Evolutionary conservation across 2,797 vertebrate species (phyloP).

Genomic region (Oreochromis mossambicus): DNA sequence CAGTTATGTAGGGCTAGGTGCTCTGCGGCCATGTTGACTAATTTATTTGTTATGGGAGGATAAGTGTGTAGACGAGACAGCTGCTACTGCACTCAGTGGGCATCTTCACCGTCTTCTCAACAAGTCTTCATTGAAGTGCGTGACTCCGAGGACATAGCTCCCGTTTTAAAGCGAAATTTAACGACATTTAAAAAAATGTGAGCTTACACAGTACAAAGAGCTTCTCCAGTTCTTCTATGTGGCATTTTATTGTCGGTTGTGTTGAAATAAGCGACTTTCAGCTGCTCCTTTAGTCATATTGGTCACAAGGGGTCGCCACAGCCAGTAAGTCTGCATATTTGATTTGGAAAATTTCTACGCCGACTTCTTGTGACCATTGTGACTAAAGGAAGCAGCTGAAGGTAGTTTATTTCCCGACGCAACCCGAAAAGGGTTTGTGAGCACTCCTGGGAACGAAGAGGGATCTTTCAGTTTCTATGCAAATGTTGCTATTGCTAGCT

Average conservation of each 20-base stretch:
- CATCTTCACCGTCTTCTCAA: conserved; percentile 38
- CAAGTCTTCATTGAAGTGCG: conserved; percentile 28
- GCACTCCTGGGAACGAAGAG: not conserved
- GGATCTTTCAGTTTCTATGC: not conserved
- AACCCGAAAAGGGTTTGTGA: not conserved
- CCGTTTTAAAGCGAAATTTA: not conserved
- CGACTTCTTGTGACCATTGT: not conserved
- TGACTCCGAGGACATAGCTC: not conserved
- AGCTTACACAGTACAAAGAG: not conserved
- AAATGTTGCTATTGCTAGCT: not conserved
- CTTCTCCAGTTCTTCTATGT: no score
- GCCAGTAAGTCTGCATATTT: not conserved
- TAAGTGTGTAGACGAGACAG: not conserved
- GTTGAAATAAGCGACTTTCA: not conserved
- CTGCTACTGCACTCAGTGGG: conserved; percentile 6
- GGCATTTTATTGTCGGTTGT: not conserved
- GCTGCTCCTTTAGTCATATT: not conserved
- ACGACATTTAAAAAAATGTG: not conserved
- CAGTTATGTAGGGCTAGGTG: conserved; percentile 10
- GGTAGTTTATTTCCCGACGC: not conserved
- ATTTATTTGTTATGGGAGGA: conserved; percentile 10
- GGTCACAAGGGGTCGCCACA: not conserved
- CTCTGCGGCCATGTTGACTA: conserved; percentile 66
- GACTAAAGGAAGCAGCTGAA: not conserved
- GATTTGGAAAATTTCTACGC: not conserved